Base-by-base conservation (phyloP, 2,888 invertebrate genomes). In the Drosophila pullipes region DNA sequence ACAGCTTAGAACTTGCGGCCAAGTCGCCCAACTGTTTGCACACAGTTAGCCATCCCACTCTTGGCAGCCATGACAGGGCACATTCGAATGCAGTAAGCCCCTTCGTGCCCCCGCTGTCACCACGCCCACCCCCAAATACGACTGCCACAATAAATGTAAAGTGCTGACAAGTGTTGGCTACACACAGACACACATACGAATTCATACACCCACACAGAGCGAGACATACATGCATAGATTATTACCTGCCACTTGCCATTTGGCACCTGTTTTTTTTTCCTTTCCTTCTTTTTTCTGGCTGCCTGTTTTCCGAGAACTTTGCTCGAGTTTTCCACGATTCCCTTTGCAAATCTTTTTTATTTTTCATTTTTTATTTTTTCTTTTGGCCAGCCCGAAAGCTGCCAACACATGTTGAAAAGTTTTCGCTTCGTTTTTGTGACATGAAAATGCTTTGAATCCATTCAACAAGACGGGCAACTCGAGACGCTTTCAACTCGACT, bases 241-340 rank as follows among this genome's bases (percentile, higher is more conserved):
- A 89, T 86, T 89, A 87, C 90, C 91, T 86, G 91, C 90, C 88
- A 91, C 86, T 86, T 86, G 90, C 88, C 87, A 91, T 90, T 86
- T 89, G 88, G 91, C 90, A 89, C 85, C 87, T 89, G 74, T 60
- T 69, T 70, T 69, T 69, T 69, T 39, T 35, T 68, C 25, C 57
- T 47, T 30, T 33, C 16, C 54, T 52, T 65, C 53, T 65, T 55
- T 55, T 30, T 41, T 54, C 53, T 10, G 47, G 16, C 18, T 58
- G n/a, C 16, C 30, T n/a, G 28, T 50, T 74, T 64, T 60, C 61
- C 57, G 54, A 53, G 64, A 74, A 78, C 76, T 89, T 89, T 78
- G 68, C 65, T 81, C 78, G 91, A 89, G 87, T 90, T 85, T 89
- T 81, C 81, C 87, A 67, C 74, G 67, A 78, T 74, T 86, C 69